Evolutionary conservation across 1,140 invertebrate genomes (phyloP).

Genomic region (Portunus trituberculatus): DNA sequence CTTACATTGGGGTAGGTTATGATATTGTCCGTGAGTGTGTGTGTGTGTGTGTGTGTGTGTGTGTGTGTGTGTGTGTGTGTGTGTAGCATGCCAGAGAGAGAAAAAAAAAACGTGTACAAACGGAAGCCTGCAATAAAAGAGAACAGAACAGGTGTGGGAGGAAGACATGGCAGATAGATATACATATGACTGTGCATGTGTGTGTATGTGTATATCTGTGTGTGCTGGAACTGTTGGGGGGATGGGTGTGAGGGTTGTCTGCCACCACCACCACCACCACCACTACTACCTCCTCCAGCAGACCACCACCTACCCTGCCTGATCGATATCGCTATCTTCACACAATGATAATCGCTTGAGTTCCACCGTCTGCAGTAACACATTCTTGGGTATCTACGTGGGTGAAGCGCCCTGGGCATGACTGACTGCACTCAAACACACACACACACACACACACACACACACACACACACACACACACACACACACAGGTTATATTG

Average conservation of each 20-base stretch:
- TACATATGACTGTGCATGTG: background rate
- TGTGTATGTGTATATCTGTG: background rate
- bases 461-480: background rate
- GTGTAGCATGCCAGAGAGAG: too few relatives aligned
- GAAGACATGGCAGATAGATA: background rate
- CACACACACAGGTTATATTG: background rate
- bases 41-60: conserved; percentile 34
- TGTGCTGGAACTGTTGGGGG: background rate
- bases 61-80: conserved; percentile 25
- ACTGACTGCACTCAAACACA: background rate
- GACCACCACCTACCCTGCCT: background rate
- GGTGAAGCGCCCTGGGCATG: background rate
- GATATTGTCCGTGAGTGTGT: background rate
- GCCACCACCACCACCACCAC: background rate
- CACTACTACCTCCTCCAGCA: background rate
- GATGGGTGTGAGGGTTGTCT: background rate
- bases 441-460: background rate
- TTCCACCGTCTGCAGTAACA: background rate
- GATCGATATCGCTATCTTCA: conserved; percentile 13
- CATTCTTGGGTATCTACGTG: background rate
- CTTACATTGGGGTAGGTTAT: background rate
- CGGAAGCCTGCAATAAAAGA: too few relatives aligned
- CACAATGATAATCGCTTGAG: background rate
- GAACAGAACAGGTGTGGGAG: too few relatives aligned
- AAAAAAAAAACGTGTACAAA: too few relatives aligned